Conservation (phyloP, 2,797 vertebrate genomes). For the Uromys caudimaculatus region DNA sequence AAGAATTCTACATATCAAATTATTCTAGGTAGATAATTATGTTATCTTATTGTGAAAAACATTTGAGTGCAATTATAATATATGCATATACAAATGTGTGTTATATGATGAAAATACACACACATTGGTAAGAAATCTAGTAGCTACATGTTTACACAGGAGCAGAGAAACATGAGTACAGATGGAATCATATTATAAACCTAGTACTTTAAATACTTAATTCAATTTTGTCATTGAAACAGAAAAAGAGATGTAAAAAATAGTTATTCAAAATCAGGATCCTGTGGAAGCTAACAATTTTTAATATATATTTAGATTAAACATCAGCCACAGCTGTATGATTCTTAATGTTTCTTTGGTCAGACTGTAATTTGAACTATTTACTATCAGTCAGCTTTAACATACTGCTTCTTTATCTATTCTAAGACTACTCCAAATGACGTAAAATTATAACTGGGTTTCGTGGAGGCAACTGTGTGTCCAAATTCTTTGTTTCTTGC, state of each 20-base stretch:
- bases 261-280: conserved; percentile 37
- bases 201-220: background rate
- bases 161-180: background rate
- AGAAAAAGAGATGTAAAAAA: conserved; percentile 24
- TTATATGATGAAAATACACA: background rate
- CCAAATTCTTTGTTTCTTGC: background rate
- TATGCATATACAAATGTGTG: background rate
- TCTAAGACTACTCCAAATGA: background rate
- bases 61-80: background rate
- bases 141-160: background rate
- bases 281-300: background rate
- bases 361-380: background rate
- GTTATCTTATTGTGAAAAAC: conserved; percentile 1
- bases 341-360: background rate
- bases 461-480: background rate
- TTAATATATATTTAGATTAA: conserved; percentile 7
- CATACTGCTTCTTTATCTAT: background rate
- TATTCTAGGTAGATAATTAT: conserved; percentile 28
- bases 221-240: conserved; percentile 20
- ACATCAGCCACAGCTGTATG: background rate
- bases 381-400: background rate
- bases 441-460: background rate
- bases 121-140: background rate
- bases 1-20: background rate
- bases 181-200: conserved; percentile 20